phyloP scores from a whole-genome alignment of 2,888 invertebrate species.

The Agrenia bidenticulata region DNA sequence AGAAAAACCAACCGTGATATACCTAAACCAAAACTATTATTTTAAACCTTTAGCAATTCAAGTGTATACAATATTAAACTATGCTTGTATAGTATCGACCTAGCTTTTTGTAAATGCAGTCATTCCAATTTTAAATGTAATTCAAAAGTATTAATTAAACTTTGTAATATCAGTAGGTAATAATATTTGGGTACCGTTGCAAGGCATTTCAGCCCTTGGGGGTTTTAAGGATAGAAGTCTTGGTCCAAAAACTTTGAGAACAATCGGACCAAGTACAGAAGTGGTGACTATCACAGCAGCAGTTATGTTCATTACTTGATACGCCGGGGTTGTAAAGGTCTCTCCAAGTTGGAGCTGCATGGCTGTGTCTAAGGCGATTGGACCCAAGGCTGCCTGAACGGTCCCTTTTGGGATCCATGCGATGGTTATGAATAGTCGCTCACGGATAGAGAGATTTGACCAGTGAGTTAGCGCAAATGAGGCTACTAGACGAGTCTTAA shows the following conservation, averaged over 20 bases:
- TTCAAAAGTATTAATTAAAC: too few species aligned
- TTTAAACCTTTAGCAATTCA: too few species aligned
- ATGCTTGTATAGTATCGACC: too few species aligned
- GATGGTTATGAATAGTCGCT: constrained; percentile 40
- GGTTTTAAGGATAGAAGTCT: too few species aligned
- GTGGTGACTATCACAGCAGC: constrained; percentile 16
- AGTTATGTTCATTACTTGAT: constrained; percentile 43
- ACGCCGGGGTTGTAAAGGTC: constrained; percentile 23
- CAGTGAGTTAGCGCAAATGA: constrained; percentile 26
- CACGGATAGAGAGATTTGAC: constrained; percentile 25
- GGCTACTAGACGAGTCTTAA: constrained; percentile 28
- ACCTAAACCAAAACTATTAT: not conserved
- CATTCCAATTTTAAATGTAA: too few species aligned
- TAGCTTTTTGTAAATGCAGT: too few species aligned
- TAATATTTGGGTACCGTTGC: too few species aligned
- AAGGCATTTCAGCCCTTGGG: too few species aligned
- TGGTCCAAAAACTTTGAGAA: too few species aligned
- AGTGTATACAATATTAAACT: too few species aligned
- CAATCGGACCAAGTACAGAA: too few species aligned
- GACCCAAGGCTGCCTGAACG: constrained; percentile 49
- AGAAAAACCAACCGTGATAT: not conserved
- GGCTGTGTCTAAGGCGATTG: constrained; percentile 40
- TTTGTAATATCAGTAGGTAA: too few species aligned
- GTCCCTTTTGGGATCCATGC: constrained; percentile 50
- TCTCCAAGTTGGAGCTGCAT: constrained; percentile 8